Evolutionary conservation across 2,888 invertebrate species (phyloP).

Genomic region (Synergus japonicus): DNA sequence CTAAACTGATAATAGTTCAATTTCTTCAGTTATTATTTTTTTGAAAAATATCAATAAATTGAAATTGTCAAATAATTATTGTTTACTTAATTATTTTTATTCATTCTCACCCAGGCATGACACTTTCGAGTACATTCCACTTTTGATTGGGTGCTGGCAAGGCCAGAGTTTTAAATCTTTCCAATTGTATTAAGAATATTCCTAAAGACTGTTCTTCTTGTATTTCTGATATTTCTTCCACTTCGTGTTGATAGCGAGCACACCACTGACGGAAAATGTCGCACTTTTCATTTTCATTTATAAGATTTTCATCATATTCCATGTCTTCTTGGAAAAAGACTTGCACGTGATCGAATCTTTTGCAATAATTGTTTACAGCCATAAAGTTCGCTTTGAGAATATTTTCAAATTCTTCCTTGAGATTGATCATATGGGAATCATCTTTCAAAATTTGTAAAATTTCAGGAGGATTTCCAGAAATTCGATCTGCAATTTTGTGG

Average conservation of each 20-base stretch:
- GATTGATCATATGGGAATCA: slow-evolving; percentile 80
- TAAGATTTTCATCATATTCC: slow-evolving; percentile 81
- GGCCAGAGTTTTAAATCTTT: slow-evolving; percentile 85
- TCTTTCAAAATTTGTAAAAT: slow-evolving; percentile 84
- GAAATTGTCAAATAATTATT: slow-evolving; percentile 16
- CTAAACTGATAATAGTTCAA: slow-evolving; percentile 79
- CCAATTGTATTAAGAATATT: slow-evolving; percentile 84
- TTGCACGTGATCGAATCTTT: slow-evolving; percentile 83
- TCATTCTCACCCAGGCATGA: slow-evolving; percentile 83
- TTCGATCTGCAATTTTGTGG: slow-evolving; percentile 88
- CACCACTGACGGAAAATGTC: slow-evolving; percentile 84
- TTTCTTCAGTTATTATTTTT: not conserved
- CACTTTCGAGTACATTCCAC: slow-evolving; percentile 82
- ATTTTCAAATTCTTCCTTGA: slow-evolving; percentile 81
- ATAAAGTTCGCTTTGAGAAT: slow-evolving; percentile 82
- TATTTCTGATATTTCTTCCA: slow-evolving; percentile 83
- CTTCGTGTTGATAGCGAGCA: slow-evolving; percentile 84
- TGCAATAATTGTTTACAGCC: slow-evolving; percentile 82
- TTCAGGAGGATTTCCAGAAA: slow-evolving; percentile 86
- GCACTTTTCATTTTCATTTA: slow-evolving; percentile 81
- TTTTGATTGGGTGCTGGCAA: slow-evolving; percentile 86
- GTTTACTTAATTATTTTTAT: not conserved
- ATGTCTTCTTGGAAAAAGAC: slow-evolving; percentile 85
- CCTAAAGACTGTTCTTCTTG: slow-evolving; percentile 85
- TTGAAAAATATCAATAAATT: slow-evolving; percentile 27